phyloP scores from a whole-genome alignment of 2,113 vertebrate genomes.

The Nothoprocta pentlandii region DNA sequence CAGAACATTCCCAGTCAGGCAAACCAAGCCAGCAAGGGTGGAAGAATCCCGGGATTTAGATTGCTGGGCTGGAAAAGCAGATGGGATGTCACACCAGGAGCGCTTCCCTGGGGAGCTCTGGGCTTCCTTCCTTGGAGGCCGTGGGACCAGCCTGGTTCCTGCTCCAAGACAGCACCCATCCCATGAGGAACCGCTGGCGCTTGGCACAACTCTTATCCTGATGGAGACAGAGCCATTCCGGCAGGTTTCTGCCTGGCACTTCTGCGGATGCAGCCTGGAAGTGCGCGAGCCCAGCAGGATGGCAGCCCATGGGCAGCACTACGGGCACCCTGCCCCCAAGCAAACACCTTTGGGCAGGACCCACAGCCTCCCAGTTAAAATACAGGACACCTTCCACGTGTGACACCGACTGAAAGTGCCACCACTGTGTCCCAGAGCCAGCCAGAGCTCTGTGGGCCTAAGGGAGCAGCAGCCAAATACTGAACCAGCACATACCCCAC shows the following conservation, averaged over 20 bases:
- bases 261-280: not conserved
- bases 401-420: not conserved
- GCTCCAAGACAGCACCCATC: not conserved
- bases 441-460: not conserved
- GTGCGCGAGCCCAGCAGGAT: not conserved
- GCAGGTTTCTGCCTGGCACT: no score
- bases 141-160: not conserved
- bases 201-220: not conserved
- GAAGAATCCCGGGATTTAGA: fast-evolving
- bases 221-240: not conserved
- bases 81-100: not conserved
- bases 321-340: not conserved
- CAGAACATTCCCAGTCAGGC: not conserved
- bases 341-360: not conserved
- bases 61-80: not conserved
- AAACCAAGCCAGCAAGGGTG: not conserved
- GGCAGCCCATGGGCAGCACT: not conserved
- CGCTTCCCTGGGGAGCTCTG: not conserved
- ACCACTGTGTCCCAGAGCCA: not conserved
- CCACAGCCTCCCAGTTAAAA: not conserved
- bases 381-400: not conserved
- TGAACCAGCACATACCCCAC: not conserved
- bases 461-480: not conserved
- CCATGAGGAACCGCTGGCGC: not conserved
- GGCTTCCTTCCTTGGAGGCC: not conserved